phyloP scores from a whole-genome alignment of 1,140 invertebrate species.

The Parapsyche elsis region DNA sequence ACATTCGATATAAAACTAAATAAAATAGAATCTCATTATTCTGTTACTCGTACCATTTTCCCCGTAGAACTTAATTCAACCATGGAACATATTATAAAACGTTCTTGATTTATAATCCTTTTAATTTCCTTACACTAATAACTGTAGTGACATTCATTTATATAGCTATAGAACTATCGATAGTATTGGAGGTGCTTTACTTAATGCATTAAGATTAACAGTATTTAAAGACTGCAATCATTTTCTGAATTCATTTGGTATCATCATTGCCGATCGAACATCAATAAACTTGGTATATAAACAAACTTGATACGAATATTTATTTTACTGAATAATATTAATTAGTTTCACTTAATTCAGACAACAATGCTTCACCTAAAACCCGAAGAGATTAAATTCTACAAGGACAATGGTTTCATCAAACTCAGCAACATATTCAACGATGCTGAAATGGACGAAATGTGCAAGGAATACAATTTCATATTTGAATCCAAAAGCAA shows the following conservation, averaged over 20 bases:
- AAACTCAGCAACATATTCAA: constrained; percentile 65
- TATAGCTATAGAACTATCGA: too few relatives aligned
- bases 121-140: too few relatives aligned
- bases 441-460: constrained; percentile 64
- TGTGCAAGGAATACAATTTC: constrained; percentile 64
- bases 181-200: too few relatives aligned
- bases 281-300: background rate
- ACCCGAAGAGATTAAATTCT: constrained; percentile 65
- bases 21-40: too few relatives aligned
- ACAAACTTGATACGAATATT: background rate
- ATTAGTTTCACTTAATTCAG: background rate
- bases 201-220: background rate
- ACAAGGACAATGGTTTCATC: constrained; percentile 67
- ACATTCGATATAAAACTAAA: too few relatives aligned
- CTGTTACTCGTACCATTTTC: too few relatives aligned
- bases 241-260: background rate
- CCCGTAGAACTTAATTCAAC: too few relatives aligned
- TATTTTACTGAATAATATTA: background rate
- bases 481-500: constrained; percentile 63
- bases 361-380: constrained; percentile 62
- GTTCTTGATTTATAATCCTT: too few relatives aligned
- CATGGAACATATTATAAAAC: too few relatives aligned
- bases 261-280: background rate
- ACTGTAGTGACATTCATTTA: too few relatives aligned
- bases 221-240: background rate